Base-by-base conservation (phyloP, 2,888 invertebrate genomes). In the Eupithecia centaureata region DNA sequence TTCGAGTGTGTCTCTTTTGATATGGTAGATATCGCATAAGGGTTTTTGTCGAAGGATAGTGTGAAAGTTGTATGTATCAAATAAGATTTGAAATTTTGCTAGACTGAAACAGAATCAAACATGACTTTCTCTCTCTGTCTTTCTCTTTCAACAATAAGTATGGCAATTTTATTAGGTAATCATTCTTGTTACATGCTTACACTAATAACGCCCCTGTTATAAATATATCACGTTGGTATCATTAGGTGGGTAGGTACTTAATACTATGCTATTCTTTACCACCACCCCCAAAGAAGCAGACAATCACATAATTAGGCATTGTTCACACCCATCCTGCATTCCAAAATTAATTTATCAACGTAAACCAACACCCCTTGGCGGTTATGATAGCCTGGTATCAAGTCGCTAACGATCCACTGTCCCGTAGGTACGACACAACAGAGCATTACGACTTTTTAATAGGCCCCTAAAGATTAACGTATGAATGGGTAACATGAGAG, bases 401-500 rank as follows among this genome's bases (percentile, higher is more conserved):
- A 80, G 84, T 92, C 85, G 85, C 89, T 91, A 93, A 92, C 91
- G 92, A 92, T 82, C 79, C 84, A 85, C 92, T 92, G 92, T 92
- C 91, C 89, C 89, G 90, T 91, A 90, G 91, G 90, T 86, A 84
- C 78, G 74, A 82, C 59, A 65, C 63, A 63, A 70, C 66, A 63
- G 30, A 52, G 51, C 77, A 78, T 91, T 91, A 92, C 89, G 90
- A 88, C 85, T 87, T 86, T 92, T 91, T 92, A 92, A 92, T 92
- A 88, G 87, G 73, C 86, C 81, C 84, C 86, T 86, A 86, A 88
- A 87, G 85, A 88, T 88, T 86, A 88, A 86, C 86, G 88, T 85
- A 91, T 92, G 92, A 92, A 92, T 91, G 90, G 86, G 92, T 90
- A 92, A 92, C 87, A 78, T 83, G 91, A 92, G 89, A 88, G 13